phyloP scores from a whole-genome alignment of 2,888 invertebrate species.

The Anoplius nigerrimus region DNA sequence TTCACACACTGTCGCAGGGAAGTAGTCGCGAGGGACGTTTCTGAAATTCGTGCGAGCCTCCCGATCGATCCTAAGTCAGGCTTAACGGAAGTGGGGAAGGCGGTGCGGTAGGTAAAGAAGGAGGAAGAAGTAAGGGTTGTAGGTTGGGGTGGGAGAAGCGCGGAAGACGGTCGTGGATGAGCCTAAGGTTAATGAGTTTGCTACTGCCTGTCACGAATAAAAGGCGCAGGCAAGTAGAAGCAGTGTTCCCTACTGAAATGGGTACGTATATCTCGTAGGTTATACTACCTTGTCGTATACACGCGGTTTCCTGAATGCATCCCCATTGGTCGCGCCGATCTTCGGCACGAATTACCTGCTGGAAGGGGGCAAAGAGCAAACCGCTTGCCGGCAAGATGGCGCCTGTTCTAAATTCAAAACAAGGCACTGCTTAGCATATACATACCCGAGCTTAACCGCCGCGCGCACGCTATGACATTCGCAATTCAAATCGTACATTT shows the following conservation, averaged over 20 bases:
- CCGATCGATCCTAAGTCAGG: too few species aligned
- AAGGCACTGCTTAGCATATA: constrained; percentile 74
- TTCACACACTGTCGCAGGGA: too few species aligned
- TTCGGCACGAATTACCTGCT: constrained; percentile 66
- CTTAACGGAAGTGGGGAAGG: too few species aligned
- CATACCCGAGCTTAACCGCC: constrained; percentile 63
- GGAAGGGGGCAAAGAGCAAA: constrained; percentile 72
- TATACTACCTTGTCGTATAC: constrained; percentile 38
- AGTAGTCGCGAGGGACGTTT: neutral
- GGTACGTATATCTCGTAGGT: constrained; percentile 43
- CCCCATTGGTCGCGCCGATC: constrained; percentile 59
- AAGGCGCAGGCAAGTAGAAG: constrained; percentile 37
- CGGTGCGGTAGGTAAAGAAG: neutral
- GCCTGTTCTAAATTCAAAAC: constrained; percentile 75
- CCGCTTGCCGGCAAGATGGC: constrained; percentile 72
- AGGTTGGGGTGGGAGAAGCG: constrained; percentile 13
- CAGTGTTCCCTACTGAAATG: constrained; percentile 46
- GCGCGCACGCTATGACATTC: constrained; percentile 73
- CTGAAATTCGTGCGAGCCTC: neutral
- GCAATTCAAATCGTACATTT: constrained; percentile 75
- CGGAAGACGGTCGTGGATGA: constrained; percentile 34
- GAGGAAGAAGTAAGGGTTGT: neutral
- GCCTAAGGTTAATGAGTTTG: constrained; percentile 59
- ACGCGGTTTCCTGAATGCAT: constrained; percentile 58
- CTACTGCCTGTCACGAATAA: constrained; percentile 61